Evolutionary conservation across 2,888 invertebrate species (phyloP).

Genomic region (Xestia c-nigrum): DNA sequence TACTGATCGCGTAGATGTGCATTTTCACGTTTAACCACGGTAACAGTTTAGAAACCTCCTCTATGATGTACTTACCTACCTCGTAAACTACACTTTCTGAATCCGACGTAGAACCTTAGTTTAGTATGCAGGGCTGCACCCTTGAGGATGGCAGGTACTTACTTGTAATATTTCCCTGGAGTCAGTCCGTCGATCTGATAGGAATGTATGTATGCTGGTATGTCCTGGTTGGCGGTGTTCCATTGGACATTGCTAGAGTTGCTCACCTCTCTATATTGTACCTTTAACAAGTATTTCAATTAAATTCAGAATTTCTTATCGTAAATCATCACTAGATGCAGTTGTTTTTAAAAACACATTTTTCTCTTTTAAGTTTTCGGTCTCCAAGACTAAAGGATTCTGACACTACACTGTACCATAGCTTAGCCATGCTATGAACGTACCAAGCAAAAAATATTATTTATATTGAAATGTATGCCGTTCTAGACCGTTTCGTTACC

Average conservation of each 20-base stretch:
- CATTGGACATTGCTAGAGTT: slow-evolving; percentile 88
- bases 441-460: not conserved
- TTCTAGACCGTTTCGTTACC: not conserved
- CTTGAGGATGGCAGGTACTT: slow-evolving; percentile 66
- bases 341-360: too few species aligned
- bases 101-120: not conserved
- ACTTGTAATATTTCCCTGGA: slow-evolving; percentile 94
- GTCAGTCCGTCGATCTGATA: slow-evolving; percentile 94
- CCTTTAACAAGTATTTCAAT: slow-evolving; percentile 69
- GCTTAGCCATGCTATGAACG: not conserved
- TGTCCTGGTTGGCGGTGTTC: slow-evolving; percentile 96
- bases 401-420: not conserved
- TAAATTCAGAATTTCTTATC: not conserved
- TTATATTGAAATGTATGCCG: not conserved
- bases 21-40: not conserved
- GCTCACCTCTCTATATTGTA: slow-evolving; percentile 86
- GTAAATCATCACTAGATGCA: not conserved
- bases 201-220: slow-evolving; percentile 94
- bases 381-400: not conserved
- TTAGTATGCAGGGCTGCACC: slow-evolving; percentile 28
- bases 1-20: too few species aligned
- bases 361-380: too few species aligned
- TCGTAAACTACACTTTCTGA: not conserved
- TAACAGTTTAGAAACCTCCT: not conserved
- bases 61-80: not conserved